Base-by-base conservation (phyloP, 2,113 vertebrate genomes). In the Camelus dromedarius region DNA sequence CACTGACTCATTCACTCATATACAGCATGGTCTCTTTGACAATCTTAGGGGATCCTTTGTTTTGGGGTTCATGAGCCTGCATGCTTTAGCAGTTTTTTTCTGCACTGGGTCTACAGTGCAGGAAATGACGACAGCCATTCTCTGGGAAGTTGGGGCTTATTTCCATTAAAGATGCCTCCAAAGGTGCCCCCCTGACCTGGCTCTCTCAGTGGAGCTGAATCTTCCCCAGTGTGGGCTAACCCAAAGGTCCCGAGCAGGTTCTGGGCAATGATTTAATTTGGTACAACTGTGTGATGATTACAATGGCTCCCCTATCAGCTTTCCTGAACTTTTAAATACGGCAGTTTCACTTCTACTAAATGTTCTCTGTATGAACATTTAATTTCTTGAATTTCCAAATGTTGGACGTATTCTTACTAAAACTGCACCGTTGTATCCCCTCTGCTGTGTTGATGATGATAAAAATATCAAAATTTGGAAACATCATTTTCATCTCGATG, bases 251-350 rank as follows among this genome's bases (percentile, higher is more conserved):
- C 3, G 11, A 62, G 92, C 84, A 87, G 86, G 95, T 96, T 95
- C 30, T 62, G 77, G 64, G 46, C 38, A 97, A 93, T 94, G 93
- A 96, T 96, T 98, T 87, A 84, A 96, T 97, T 98, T 97, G 66
- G 38, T 70, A 15, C 73, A 88, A 69, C 28, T 88, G 64, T 96
- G 56, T 97, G 77, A 90, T 97, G 89, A 97, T 98, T 98, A 98
- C 79, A 90, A 94, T 97, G 52, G 56, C 60, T 96, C 50, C 14
- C 80, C 80, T 97, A 58, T 32, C n/a, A 98, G 67, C 56, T 94
- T 95, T 88, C 70, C 67, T 95, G 97, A 69, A 83, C 50, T 97
- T 97, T 92, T 94, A 98, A 97, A 93, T 94, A 97, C 85, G 93
- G 69, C 84, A 66, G 22, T 75, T 91, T 97, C 95, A 89, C 69